Evolutionary conservation across 2,113 vertebrate species (phyloP), one percentile per base, ranked within the genome.

Genomic region (Coturnix japonica): DNA sequence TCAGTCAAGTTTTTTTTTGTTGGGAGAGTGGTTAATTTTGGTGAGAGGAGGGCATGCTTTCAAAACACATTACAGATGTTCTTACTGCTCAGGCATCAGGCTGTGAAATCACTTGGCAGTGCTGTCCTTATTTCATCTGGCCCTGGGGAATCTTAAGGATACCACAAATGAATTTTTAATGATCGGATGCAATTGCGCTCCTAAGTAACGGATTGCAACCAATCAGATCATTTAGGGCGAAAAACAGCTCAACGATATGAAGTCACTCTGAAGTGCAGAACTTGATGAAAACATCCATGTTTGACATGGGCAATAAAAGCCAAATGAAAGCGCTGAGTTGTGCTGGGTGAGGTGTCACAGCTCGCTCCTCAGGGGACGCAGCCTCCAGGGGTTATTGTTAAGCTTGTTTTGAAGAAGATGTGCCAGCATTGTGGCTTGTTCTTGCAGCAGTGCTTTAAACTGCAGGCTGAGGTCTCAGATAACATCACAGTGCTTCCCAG

Each of bases 111-210:
- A 31, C 25, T 90, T 93, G 65, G 41, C 65, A 47, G 53, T 8
- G 35, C 3, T 87, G 25, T 18, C 67, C 93, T 85, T 80, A 74
- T 83, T 93, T 91, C 61, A 85, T 26, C 33, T 81, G 61, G 46
- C 73, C 51, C 60, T 37, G 28, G 47, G 75, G 63, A 85, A 66
- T 82, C 60, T 87, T 25, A 79, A 82, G 67, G 74, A 73, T 73
- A 49, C 37, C 71, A 70, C 31, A 85, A 82, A 87, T 76, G 41
- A 1, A 1, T 85, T 87, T 95, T 81, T 88, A 93, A 88, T 81
- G 44, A 49, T 72, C 47, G 72, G 70, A 77, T 86, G 39, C 46
- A 71, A 35, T 81, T 96, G 76, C 77, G 28, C 30, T 85, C 11
- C 1, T 47, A 76, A 90, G 49, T 66, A 67, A 88, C 28, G 59